Evolutionary conservation across 2,888 invertebrate genomes (phyloP).

Genomic region (Microplitis manilae): DNA sequence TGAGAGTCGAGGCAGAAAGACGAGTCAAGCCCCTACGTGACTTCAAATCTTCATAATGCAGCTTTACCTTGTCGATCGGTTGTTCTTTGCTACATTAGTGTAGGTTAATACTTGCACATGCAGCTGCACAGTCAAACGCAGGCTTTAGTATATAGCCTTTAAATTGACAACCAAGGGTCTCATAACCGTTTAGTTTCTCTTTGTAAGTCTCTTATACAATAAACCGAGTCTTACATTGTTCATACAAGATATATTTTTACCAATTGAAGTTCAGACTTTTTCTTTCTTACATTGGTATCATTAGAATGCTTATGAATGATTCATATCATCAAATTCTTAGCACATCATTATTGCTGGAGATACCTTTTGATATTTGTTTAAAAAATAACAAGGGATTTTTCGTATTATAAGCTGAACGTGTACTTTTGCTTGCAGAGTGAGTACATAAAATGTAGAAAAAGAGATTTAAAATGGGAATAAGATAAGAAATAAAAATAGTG

Average conservation of each 20-base stretch:
- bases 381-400: too few relatives aligned
- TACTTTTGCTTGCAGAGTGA: neutral
- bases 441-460: slow-evolving; percentile 15
- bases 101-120: neutral
- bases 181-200: neutral
- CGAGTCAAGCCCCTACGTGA: slow-evolving; percentile 39
- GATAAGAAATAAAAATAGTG: slow-evolving; percentile 28
- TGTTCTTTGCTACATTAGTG: neutral
- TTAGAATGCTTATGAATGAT: too few relatives aligned
- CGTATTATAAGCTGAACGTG: neutral
- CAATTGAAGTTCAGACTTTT: too few relatives aligned
- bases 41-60: slow-evolving; percentile 43
- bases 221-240: neutral
- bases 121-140: slow-evolving; percentile 15
- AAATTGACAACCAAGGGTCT: neutral
- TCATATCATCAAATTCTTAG: too few relatives aligned
- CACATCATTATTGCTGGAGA: too few relatives aligned
- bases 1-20: slow-evolving; percentile 29
- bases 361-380: too few relatives aligned
- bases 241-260: neutral
- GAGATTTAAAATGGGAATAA: slow-evolving; percentile 17
- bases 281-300: too few relatives aligned
- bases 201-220: neutral
- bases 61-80: slow-evolving; percentile 1
- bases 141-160: neutral